Base-by-base conservation (phyloP, 2,113 vertebrate species). In the Crypturellus undulatus region DNA sequence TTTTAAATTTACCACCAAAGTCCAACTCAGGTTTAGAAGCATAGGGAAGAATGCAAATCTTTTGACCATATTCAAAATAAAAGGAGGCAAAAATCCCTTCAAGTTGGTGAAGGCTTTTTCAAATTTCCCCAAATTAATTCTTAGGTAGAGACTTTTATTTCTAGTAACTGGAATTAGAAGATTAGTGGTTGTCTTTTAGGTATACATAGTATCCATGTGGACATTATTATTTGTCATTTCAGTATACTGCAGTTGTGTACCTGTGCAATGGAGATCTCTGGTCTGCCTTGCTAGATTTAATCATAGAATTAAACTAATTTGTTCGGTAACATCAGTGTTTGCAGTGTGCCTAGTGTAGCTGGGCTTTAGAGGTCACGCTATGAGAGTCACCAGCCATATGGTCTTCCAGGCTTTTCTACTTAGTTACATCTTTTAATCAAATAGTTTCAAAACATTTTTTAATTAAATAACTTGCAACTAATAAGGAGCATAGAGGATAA, bases 351-450 rank as follows among this genome's bases (percentile, higher is more conserved):
- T 26, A 64, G 68, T 28, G 51, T 58, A 88, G 68, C 79, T 84
- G 60, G 83, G 85, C 68, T 88, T 64, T n/a, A 78, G 82, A 78
- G 81, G 92, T 84, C 82, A 43, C 58, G 79, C 60, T 78, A 26
- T 70, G 40, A 84, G 76, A 70, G 42, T 84, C 40, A 40, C 32
- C 85, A 90, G 79, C 85, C 85, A 81, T 88, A 64, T 93, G 91
- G 47, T 95, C 82, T 76, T 73, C 52, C 36, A 80, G 75, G 79
- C 69, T 96, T 88, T 92, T 78, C 79, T 56, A 2, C 56, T 68
- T 95, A 80, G 77, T 88, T 89, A 67, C 15, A 62, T 84, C 65
- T 92, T 58, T 84, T 56, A 83, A 80, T 94, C 69, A 58, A 17
- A 88, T 90, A 1, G 3, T 83, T 91, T 65, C 21, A 75, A 87